Evolutionary conservation across 2,113 vertebrate species (phyloP).

Genomic region (Castor canadensis): DNA sequence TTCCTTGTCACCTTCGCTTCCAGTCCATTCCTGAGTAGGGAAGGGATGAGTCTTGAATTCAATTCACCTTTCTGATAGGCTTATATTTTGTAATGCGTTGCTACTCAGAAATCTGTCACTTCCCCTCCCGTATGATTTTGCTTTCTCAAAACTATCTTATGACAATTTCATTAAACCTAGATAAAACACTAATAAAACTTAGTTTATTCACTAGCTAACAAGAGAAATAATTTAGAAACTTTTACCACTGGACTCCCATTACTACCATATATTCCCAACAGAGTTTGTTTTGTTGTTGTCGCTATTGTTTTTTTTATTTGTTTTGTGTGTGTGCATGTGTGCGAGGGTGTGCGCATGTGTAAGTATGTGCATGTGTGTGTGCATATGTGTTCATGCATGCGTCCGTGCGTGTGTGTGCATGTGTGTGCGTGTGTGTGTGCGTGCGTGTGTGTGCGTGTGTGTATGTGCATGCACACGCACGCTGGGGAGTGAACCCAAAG

Average conservation of each 20-base stretch:
- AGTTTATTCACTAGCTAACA: not conserved
- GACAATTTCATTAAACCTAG: not conserved
- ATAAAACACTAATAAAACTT: not conserved
- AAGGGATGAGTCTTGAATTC: not conserved
- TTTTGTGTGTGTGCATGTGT: not conserved
- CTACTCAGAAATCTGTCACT: not conserved
- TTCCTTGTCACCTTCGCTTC: conserved; percentile 4
- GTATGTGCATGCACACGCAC: too few species aligned
- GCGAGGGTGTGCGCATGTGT: too few species aligned
- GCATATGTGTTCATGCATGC: not conserved
- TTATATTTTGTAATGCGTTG: not conserved
- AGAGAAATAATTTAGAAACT: not conserved
- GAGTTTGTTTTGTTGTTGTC: not conserved
- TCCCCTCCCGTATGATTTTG: not conserved
- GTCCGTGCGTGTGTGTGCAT: not conserved
- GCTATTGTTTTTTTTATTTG: not conserved
- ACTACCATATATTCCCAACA: too few species aligned
- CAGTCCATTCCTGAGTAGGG: not conserved
- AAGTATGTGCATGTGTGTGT: not conserved
- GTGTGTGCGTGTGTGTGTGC: not conserved
- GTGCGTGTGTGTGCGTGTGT: not conserved
- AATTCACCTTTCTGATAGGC: not conserved
- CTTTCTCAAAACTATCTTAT: not conserved
- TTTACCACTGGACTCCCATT: not conserved
- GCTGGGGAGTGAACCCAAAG: not conserved